These are phyloP conservation scores for Anneissia japonica DNA, from an alignment of 35 echinoderm and acorn worm species.

Conservation along the genomic window DNA sequence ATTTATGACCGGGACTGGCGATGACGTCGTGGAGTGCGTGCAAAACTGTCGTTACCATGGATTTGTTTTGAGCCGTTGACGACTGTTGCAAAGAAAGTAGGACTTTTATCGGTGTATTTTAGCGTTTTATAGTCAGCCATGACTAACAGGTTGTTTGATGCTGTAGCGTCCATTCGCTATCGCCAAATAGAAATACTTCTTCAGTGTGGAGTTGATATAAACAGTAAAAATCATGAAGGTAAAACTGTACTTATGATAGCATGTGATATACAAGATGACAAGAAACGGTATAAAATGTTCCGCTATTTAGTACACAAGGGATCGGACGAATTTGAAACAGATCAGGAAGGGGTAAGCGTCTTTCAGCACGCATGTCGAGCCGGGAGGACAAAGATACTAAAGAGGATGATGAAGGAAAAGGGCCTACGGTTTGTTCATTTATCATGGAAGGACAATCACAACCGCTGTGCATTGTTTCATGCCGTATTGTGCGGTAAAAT, in stretches of 20 bases:
- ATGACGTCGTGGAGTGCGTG: no score
- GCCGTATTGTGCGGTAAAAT: conserved; percentile 52
- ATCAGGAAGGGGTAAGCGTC: conserved; percentile 46
- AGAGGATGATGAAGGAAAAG: conserved; percentile 35
- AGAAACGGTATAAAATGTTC: conserved; percentile 75
- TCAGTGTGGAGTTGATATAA: conserved; percentile 42
- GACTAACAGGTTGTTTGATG: conserved; percentile 54
- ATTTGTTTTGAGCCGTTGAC: no score
- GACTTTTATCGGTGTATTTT: no score
- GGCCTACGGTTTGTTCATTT: conserved; percentile 44
- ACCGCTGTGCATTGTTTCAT: conserved; percentile 44
- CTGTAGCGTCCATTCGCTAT: conserved; percentile 49
- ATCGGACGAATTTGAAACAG: conserved; percentile 49
- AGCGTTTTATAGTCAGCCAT: background rate
- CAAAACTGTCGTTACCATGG: no score
- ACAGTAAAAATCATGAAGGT: conserved; percentile 30
- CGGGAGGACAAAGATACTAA: conserved; percentile 22
- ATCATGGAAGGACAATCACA: conserved; percentile 35
- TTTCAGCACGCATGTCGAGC: conserved; percentile 61
- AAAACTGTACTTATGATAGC: conserved; percentile 59
- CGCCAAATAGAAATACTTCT: conserved; percentile 59
- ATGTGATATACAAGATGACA: conserved; percentile 28
- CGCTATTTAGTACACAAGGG: conserved; percentile 43
- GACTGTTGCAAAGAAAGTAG: no score
- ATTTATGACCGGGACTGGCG: no score